Conservation (phyloP, 1,140 invertebrate genomes). For the Ganaspis sp. region DNA sequence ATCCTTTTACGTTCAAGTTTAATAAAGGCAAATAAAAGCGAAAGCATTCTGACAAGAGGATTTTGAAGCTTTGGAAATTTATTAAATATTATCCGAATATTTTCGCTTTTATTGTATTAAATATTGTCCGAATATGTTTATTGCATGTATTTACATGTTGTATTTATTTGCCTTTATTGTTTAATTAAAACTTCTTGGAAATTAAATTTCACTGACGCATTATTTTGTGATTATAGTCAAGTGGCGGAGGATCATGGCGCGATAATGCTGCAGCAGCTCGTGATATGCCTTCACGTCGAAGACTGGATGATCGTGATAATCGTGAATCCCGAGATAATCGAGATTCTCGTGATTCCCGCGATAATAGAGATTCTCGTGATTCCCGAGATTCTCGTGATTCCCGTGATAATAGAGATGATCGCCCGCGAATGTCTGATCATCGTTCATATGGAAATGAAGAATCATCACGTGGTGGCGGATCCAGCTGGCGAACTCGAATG, state of each 20-base stretch:
- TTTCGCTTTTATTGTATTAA: too few relatives aligned
- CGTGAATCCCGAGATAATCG: neutral
- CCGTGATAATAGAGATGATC: neutral
- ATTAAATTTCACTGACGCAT: too few relatives aligned
- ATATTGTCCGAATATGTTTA: too few relatives aligned
- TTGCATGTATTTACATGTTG: too few relatives aligned
- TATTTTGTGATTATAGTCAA: neutral
- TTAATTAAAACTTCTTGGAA: too few relatives aligned
- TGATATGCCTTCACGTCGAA: neutral
- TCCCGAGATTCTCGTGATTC: neutral
- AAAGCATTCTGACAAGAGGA: too few relatives aligned
- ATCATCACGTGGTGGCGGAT: neutral
- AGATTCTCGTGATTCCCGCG: neutral
- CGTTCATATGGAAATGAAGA: neutral
- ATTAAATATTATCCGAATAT: too few relatives aligned
- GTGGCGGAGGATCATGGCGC: constrained; percentile 41
- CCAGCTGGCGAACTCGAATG: constrained; percentile 35
- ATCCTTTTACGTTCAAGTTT: too few relatives aligned
- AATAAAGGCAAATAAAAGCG: too few relatives aligned
- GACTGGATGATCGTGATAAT: constrained; percentile 8
- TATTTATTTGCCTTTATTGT: too few relatives aligned
- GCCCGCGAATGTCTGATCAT: neutral
- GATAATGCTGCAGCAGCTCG: neutral
- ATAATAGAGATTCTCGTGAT: neutral
- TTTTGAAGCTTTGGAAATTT: too few relatives aligned